These are phyloP conservation scores for Drosophila hamatofila DNA, from an alignment of 2,888 invertebrate genomes.

Conservation along the genomic window DNA sequence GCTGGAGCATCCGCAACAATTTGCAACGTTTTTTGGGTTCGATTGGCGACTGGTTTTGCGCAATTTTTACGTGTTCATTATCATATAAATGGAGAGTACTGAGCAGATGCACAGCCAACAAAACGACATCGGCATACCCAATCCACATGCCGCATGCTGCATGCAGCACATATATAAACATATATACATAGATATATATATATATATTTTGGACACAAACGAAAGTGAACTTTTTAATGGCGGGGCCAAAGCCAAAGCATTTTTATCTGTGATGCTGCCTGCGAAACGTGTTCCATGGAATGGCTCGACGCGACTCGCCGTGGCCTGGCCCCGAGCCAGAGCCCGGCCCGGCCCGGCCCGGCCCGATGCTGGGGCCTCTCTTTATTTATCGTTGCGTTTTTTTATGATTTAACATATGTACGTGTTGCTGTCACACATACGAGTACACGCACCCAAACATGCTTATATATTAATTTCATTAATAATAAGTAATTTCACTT, in stretches of 20 bases:
- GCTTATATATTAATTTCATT: slow-evolving; percentile 78
- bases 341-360: slow-evolving; percentile 27
- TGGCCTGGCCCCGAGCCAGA: not conserved
- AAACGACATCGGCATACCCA: slow-evolving; percentile 20
- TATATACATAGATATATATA: not conserved
- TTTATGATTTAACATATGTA: slow-evolving; percentile 79
- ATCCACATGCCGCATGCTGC: slow-evolving; percentile 24
- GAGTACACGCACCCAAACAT: slow-evolving; percentile 57
- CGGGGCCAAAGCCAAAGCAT: slow-evolving; percentile 66
- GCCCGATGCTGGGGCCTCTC: slow-evolving; percentile 32
- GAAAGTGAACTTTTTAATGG: slow-evolving; percentile 79
- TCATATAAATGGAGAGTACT: slow-evolving; percentile 67
- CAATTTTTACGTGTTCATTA: slow-evolving; percentile 76
- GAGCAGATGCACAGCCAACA: slow-evolving; percentile 48
- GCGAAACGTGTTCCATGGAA: slow-evolving; percentile 73
- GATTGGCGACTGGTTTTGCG: slow-evolving; percentile 69
- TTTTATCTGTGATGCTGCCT: slow-evolving; percentile 56
- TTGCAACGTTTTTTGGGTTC: slow-evolving; percentile 74
- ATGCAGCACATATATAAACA: slow-evolving; percentile 10
- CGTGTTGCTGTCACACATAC: slow-evolving; percentile 70
- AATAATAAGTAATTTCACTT: slow-evolving; percentile 80
- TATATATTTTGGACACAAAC: slow-evolving; percentile 69
- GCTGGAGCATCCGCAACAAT: slow-evolving; percentile 68
- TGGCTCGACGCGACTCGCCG: slow-evolving; percentile 35
- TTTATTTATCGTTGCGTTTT: slow-evolving; percentile 70